These are phyloP conservation scores for Heptranchias perlo DNA, from an alignment of 2,113 vertebrate species.

Conservation along the genomic window DNA sequence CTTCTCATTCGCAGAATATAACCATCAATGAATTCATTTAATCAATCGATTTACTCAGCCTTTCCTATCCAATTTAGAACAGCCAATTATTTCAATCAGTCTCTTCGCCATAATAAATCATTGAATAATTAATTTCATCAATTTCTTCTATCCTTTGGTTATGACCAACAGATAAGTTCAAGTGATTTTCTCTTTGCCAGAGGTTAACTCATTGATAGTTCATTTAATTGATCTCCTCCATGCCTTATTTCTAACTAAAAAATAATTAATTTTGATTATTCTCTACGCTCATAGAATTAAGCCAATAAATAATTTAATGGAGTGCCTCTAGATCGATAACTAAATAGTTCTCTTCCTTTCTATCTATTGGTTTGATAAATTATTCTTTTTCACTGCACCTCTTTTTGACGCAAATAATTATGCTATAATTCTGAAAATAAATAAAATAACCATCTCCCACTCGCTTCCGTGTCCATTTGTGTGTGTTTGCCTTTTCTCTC, in stretches of 20 bases:
- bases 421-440: not conserved
- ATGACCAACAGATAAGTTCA: not conserved
- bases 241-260: not conserved
- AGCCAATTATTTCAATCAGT: not conserved
- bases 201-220: not conserved
- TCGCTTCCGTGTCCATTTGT: not conserved
- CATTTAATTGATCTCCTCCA: not conserved
- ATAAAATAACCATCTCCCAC: not conserved
- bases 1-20: not conserved
- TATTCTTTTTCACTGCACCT: not conserved
- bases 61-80: not conserved
- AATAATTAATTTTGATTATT: not conserved
- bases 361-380: not conserved
- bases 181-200: not conserved
- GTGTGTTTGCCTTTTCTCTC: not conserved
- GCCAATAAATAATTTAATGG: constrained; percentile 11
- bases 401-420: not conserved
- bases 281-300: not conserved
- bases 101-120: not conserved
- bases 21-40: not conserved
- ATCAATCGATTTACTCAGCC: not conserved
- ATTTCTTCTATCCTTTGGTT: not conserved
- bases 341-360: not conserved
- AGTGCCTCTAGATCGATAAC: not conserved
- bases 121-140: not conserved